phyloP scores from a whole-genome alignment of 2,113 vertebrate species.

The Stigmatopora nigra region DNA sequence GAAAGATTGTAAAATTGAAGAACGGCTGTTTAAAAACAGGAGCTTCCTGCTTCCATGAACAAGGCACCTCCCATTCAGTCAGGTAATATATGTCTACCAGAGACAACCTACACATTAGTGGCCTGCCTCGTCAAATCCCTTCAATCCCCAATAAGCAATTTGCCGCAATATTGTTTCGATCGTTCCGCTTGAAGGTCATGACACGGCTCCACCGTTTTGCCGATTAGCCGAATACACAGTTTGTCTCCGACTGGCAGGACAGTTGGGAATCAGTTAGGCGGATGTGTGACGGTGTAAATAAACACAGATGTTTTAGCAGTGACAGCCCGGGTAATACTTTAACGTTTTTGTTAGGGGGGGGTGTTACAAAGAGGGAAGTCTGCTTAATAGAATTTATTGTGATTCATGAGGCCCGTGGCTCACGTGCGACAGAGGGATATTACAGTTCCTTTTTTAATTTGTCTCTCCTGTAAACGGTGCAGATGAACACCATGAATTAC shows the following conservation, averaged over 20 bases:
- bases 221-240: slow-evolving; percentile 63
- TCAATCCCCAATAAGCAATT: slow-evolving; percentile 44
- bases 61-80: background rate
- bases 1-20: background rate
- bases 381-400: slow-evolving; percentile 72
- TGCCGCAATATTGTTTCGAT: slow-evolving; percentile 40
- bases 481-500: slow-evolving; percentile 70
- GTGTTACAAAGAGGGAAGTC: slow-evolving; percentile 50
- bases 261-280: slow-evolving; percentile 70
- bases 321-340: slow-evolving; percentile 50
- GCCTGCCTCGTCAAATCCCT: slow-evolving; percentile 23
- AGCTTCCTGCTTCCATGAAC: background rate
- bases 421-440: slow-evolving; percentile 69
- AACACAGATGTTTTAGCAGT: slow-evolving; percentile 67
- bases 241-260: slow-evolving; percentile 37
- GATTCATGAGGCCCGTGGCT: slow-evolving; percentile 71
- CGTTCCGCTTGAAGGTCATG: slow-evolving; percentile 42
- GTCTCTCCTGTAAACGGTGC: slow-evolving; percentile 64
- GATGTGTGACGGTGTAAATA: slow-evolving; percentile 71
- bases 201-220: slow-evolving; percentile 56
- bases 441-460: slow-evolving; percentile 68
- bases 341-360: slow-evolving; percentile 38
- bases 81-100: slow-evolving; percentile 25
- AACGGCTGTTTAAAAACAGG: background rate
- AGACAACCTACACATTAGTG: slow-evolving; percentile 25